A percentile compares a stretch with the other conserved stretches of the same genome.
Evolutionary conservation across 2,888 invertebrate genomes (phyloP).

Genomic region (Gymnoscelis rufifasciata): DNA sequence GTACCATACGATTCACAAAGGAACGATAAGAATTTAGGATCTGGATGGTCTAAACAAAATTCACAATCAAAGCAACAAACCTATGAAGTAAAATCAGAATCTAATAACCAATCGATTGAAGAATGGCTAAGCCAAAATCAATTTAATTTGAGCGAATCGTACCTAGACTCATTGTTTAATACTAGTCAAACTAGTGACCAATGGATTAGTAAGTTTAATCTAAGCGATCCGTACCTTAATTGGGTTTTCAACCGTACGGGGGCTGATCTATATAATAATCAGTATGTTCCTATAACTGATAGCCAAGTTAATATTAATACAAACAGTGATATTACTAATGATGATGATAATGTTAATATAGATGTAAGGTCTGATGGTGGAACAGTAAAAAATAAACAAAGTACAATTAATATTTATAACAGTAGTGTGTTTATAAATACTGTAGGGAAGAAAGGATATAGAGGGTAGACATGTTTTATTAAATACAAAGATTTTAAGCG

Average conservation of each 20-base stretch:
- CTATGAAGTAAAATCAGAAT: too few relatives aligned
- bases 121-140: neutral
- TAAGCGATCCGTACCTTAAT: neutral
- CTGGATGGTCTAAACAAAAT: too few relatives aligned
- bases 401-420: constrained; percentile 36
- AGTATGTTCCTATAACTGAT: constrained; percentile 6
- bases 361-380: constrained; percentile 19
- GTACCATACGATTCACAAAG: neutral
- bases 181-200: neutral
- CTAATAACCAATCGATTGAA: neutral
- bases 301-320: neutral
- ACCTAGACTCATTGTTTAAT: neutral
- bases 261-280: neutral
- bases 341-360: constrained; percentile 36
- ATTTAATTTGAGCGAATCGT: neutral
- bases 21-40: too few relatives aligned
- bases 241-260: neutral
- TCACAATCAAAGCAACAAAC: too few relatives aligned
- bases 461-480: constrained; percentile 11
- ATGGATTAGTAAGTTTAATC: neutral
- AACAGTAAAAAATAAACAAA: constrained; percentile 7
- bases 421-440: constrained; percentile 35
- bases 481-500: too few relatives aligned
- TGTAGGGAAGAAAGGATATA: constrained; percentile 27
- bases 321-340: constrained; percentile 6